A percentile compares a stretch with the other conserved stretches of the same genome.
Evolutionary conservation across 1,140 invertebrate species (phyloP).

Genomic region (Bombus terrestris): DNA sequence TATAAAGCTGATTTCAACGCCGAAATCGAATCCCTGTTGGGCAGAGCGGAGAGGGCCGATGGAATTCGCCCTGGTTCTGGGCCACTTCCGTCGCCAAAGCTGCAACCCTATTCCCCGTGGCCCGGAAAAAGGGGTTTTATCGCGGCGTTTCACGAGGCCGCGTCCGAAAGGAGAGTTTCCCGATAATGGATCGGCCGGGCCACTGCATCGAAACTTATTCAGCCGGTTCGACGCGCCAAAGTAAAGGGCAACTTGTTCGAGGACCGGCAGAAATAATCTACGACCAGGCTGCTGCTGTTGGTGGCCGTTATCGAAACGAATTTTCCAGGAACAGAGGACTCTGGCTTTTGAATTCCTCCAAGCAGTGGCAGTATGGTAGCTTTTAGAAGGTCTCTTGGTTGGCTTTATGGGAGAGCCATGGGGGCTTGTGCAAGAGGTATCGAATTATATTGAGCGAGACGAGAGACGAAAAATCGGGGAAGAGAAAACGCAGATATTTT

Average conservation of each 20-base stretch:
- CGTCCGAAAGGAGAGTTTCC: conserved; percentile 41
- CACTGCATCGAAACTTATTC: conserved; percentile 53
- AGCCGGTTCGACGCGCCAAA: conserved; percentile 6
- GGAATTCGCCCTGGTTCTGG: conserved; percentile 32
- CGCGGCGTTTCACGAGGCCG: conserved; percentile 47
- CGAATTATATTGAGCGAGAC: background rate
- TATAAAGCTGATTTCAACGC: conserved; percentile 51
- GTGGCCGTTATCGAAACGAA: conserved; percentile 2
- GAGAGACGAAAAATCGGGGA: no score
- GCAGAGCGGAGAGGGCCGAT: background rate
- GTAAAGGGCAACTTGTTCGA: conserved; percentile 38
- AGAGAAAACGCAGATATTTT: background rate
- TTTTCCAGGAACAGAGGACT: background rate
- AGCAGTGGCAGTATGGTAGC: background rate
- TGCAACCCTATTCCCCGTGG: background rate
- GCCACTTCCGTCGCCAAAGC: conserved; percentile 39
- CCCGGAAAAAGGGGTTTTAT: conserved; percentile 48
- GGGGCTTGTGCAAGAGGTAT: background rate
- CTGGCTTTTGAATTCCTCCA: background rate
- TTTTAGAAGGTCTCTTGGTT: background rate
- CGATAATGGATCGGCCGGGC: conserved; percentile 53
- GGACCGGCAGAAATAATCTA: background rate
- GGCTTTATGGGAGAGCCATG: background rate
- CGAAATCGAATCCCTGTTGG: conserved; percentile 51
- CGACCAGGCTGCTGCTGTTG: background rate